Evolutionary conservation across 2,888 invertebrate species (phyloP).

Genomic region (Liopterus haemorrhoidalis): DNA sequence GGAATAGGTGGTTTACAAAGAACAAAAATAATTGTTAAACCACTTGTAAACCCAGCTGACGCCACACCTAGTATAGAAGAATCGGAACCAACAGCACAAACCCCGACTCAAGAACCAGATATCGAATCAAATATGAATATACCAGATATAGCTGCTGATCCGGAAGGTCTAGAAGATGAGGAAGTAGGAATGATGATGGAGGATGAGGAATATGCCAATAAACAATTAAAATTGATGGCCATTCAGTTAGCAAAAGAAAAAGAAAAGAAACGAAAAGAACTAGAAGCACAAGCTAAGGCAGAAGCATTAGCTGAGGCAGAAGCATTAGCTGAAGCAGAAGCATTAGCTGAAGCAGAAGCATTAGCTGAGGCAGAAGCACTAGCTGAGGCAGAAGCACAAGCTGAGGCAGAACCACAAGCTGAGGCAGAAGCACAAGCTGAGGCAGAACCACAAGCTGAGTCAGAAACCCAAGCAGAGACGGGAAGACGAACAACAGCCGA

Average conservation of each 20-base stretch:
- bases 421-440: constrained; percentile 50
- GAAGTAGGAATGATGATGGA: constrained; percentile 54
- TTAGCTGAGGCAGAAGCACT: constrained; percentile 47
- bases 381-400: constrained; percentile 15
- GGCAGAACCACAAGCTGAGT: constrained; percentile 48
- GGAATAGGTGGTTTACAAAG: constrained; percentile 10
- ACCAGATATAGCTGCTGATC: constrained; percentile 22
- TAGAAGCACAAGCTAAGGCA: constrained; percentile 37
- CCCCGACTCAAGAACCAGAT: constrained; percentile 21
- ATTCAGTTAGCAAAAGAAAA: constrained; percentile 51
- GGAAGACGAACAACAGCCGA: no score
- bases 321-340: constrained; percentile 39
- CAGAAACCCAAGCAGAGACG: constrained; percentile 49
- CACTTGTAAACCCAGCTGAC: constrained; percentile 2
- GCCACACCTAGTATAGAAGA: constrained; percentile 20
- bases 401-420: constrained; percentile 50
- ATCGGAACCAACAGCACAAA: constrained; percentile 16
- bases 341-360: constrained; percentile 48
- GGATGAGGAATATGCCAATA: constrained; percentile 55
- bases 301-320: constrained; percentile 1
- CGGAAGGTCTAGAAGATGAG: constrained; percentile 46
- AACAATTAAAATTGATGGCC: constrained; percentile 49
- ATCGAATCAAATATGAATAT: constrained; percentile 19
- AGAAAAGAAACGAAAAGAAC: constrained; percentile 52
- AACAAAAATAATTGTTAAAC: constrained; percentile 14